Evolutionary conservation across 2,888 invertebrate species (phyloP).

Genomic region (Drosophila emarginata): DNA sequence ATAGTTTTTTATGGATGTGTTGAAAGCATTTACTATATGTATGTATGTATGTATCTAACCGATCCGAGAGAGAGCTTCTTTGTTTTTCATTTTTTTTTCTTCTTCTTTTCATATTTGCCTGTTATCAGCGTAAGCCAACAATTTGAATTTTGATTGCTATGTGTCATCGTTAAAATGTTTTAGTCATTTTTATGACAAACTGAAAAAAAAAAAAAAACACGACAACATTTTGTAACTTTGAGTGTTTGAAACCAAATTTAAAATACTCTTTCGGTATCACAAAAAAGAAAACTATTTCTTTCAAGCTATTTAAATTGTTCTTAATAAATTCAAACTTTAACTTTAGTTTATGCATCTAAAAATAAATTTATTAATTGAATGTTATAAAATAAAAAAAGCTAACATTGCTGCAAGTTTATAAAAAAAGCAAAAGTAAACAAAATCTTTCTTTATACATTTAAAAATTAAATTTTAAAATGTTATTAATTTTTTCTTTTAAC

Average conservation of each 20-base stretch:
- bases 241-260: neutral
- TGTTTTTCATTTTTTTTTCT: neutral
- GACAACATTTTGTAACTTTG: neutral
- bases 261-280: slow-evolving; percentile 24
- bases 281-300: too few relatives aligned
- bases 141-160: slow-evolving; percentile 64
- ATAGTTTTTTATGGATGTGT: slow-evolving; percentile 62
- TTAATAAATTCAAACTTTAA: too few relatives aligned
- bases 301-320: too few relatives aligned
- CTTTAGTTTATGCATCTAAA: too few relatives aligned
- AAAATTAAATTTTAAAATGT: too few relatives aligned
- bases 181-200: slow-evolving; percentile 55
- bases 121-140: slow-evolving; percentile 60
- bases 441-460: too few relatives aligned
- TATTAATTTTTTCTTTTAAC: too few relatives aligned
- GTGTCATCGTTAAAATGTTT: slow-evolving; percentile 68
- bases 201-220: slow-evolving; percentile 3
- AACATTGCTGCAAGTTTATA: too few relatives aligned
- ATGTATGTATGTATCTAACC: slow-evolving; percentile 13
- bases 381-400: too few relatives aligned
- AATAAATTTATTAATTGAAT: too few relatives aligned
- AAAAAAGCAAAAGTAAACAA: too few relatives aligned
- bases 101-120: slow-evolving; percentile 19
- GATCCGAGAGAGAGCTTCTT: neutral
- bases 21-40: slow-evolving; percentile 53